phyloP scores from a whole-genome alignment of 1,140 invertebrate genomes.

The Drosophila eugracilis region DNA sequence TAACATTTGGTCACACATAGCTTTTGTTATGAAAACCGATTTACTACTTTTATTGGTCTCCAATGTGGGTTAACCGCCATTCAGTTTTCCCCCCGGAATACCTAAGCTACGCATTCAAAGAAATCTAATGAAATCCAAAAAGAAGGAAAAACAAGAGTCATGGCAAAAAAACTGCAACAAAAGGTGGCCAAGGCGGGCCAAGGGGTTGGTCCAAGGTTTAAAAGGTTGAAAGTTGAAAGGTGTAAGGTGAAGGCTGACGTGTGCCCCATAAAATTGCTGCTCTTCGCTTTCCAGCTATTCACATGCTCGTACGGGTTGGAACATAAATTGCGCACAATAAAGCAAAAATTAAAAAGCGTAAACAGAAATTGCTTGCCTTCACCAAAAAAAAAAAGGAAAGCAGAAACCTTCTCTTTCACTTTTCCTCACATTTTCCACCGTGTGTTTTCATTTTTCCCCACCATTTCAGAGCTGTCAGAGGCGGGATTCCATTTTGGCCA shows the following conservation, averaged over 20 bases:
- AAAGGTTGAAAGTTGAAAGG: background rate
- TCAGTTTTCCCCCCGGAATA: background rate
- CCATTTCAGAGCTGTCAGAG: background rate
- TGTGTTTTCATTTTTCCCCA: slow-evolving; percentile 2
- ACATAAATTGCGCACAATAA: slow-evolving; percentile 80
- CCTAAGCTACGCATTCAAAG: background rate
- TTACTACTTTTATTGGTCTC: background rate
- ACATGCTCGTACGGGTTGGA: slow-evolving; percentile 19
- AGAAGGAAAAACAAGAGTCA: background rate
- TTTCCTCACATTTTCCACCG: slow-evolving; percentile 5
- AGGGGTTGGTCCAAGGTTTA: background rate
- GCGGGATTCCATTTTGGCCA: slow-evolving; percentile 15
- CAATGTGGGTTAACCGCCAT: background rate
- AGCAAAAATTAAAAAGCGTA: slow-evolving; percentile 83
- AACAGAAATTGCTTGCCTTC: slow-evolving; percentile 63
- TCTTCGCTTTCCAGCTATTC: slow-evolving; percentile 3
- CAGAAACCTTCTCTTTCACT: slow-evolving; percentile 1
- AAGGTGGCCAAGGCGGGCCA: slow-evolving; percentile 6
- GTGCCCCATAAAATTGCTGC: slow-evolving; percentile 26
- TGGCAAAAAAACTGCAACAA: slow-evolving; percentile 18
- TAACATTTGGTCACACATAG: background rate
- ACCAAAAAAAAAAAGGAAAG: background rate
- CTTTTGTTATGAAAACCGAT: background rate
- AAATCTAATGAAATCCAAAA: slow-evolving; percentile 12
- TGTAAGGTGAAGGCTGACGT: slow-evolving; percentile 35